These are phyloP conservation scores for Platynereis dumerilii DNA, from an alignment of 2,888 invertebrate genomes.

Conservation along the genomic window DNA sequence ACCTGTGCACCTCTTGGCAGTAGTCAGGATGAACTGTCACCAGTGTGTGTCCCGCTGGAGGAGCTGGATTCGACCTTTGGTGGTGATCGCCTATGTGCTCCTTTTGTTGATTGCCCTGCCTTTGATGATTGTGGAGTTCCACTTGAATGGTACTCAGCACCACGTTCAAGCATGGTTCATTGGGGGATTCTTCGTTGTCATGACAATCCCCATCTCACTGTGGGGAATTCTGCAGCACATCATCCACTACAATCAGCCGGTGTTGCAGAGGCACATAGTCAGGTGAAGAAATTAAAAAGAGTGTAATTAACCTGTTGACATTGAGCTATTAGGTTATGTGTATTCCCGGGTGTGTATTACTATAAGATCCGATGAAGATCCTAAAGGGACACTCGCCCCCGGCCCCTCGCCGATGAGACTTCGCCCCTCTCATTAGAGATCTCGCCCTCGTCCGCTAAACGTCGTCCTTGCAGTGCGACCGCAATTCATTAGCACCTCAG, in stretches of 20 bases:
- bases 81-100: constrained; percentile 80
- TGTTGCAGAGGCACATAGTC: constrained; percentile 90
- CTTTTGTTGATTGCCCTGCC: constrained; percentile 85
- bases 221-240: constrained; percentile 96
- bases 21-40: constrained; percentile 14
- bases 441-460: too few species aligned
- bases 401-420: too few species aligned
- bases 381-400: too few species aligned
- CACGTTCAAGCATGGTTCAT: constrained; percentile 81
- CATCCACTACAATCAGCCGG: constrained; percentile 90
- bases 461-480: too few species aligned
- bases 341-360: too few species aligned
- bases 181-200: constrained; percentile 88
- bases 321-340: too few species aligned
- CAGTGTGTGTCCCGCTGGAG: constrained; percentile 70
- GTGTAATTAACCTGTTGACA: too few species aligned
- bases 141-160: constrained; percentile 72
- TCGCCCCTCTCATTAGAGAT: too few species aligned
- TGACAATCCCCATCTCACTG: constrained; percentile 89
- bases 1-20: too few species aligned
- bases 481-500: too few species aligned
- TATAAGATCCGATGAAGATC: too few species aligned
- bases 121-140: constrained; percentile 79
- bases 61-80: constrained; percentile 87
- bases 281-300: constrained; percentile 68